A percentile compares a stretch with the other conserved stretches of the same genome.
Evolutionary conservation across 2,113 vertebrate species (phyloP).

Genomic region (Hiodon tergisus): DNA sequence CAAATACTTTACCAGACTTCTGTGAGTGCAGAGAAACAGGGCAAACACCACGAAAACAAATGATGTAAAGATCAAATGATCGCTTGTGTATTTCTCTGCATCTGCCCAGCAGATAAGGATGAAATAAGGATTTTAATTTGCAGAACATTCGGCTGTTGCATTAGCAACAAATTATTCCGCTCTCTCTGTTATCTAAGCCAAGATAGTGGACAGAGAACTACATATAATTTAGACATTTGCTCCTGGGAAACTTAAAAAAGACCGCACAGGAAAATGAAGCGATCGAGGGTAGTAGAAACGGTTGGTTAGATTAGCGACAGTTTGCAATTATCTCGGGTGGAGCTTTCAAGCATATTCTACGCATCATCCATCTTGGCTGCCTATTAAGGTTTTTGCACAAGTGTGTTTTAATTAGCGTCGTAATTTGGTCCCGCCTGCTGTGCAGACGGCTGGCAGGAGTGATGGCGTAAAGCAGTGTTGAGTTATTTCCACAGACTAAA

Average conservation of each 20-base stretch:
- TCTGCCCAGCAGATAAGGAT: conserved; percentile 35
- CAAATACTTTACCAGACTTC: conserved; percentile 29
- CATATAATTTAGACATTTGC: neutral
- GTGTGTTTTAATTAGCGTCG: conserved; percentile 69
- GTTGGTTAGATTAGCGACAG: neutral
- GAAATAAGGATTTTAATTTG: conserved; percentile 32
- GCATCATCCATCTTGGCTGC: conserved; percentile 22
- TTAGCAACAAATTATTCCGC: neutral
- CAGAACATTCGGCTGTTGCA: conserved; percentile 14
- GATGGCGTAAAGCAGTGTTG: no score
- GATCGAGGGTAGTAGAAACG: neutral
- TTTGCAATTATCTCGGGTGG: conserved; percentile 3
- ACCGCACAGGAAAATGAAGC: neutral
- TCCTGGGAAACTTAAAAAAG: neutral
- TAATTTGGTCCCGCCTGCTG: conserved; percentile 73
- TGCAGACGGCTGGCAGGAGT: conserved; percentile 32
- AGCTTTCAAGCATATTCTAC: neutral
- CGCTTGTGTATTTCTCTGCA: conserved; percentile 23
- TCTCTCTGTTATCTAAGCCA: neutral
- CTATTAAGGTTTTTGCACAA: conserved; percentile 47
- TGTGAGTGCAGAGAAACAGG: conserved; percentile 9
- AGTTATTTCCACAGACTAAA: neutral
- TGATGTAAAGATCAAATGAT: conserved; percentile 12
- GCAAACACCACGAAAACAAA: conserved; percentile 21
- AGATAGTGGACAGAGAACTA: neutral